Conservation (phyloP, 2,113 vertebrate species). For the Podarcis raffonei region DNA sequence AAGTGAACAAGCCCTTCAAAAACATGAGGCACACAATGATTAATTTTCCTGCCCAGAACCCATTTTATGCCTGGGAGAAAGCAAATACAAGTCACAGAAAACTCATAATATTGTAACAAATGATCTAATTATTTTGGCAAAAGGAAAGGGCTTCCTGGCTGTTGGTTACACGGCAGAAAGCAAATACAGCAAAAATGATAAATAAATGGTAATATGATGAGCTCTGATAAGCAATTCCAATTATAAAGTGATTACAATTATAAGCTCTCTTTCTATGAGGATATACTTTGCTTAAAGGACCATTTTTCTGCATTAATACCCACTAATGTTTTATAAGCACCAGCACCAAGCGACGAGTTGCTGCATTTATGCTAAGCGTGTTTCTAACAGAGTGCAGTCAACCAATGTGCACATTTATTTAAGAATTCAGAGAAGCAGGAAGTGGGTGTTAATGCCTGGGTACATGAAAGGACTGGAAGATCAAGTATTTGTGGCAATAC, state of each 20-base stretch:
- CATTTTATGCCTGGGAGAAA: constrained; percentile 29
- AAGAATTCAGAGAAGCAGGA: not conserved
- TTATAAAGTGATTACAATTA: not conserved
- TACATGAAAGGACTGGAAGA: not conserved
- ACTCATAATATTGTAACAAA: constrained; percentile 38
- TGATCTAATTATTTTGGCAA: constrained; percentile 34
- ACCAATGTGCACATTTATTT: not conserved
- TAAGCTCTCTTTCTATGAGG: not conserved
- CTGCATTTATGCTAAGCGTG: not conserved
- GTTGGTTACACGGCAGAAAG: constrained; percentile 14
- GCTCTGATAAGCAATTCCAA: constrained; percentile 11
- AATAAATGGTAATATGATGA: constrained; percentile 11
- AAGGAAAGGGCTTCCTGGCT: constrained; percentile 6
- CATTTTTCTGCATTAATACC: not conserved
- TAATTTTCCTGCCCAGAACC: constrained; percentile 20
- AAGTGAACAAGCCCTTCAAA: not conserved
- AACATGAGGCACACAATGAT: constrained; percentile 5
- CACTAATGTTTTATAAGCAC: not conserved
- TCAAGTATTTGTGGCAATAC: not conserved
- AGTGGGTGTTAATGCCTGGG: not conserved
- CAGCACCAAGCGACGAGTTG: not conserved
- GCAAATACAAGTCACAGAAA: constrained; percentile 21
- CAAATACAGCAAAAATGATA: constrained; percentile 14
- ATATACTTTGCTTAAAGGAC: constrained; percentile 13
- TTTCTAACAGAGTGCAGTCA: not conserved